phyloP scores from a whole-genome alignment of 1,140 invertebrate genomes.

The Lycorma delicatula region DNA sequence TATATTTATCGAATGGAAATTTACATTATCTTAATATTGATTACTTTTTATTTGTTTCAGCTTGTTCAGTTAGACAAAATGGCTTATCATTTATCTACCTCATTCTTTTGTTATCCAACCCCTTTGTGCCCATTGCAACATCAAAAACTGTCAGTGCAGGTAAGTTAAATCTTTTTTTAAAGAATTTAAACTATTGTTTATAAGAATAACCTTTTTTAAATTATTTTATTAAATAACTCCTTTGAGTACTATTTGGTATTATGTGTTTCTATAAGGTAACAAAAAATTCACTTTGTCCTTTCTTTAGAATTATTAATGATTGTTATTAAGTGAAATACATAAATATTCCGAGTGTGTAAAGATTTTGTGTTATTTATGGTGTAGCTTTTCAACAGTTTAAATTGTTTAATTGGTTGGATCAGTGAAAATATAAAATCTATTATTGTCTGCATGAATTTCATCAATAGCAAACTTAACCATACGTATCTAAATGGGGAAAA shows the following conservation, averaged over 20 bases:
- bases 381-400: too few species aligned
- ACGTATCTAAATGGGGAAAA: too few species aligned
- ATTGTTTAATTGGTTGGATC: too few species aligned
- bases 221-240: too few species aligned
- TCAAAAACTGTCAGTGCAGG: conserved; percentile 44
- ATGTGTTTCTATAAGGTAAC: neutral
- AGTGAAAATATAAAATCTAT: too few species aligned
- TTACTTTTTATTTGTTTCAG: conserved; percentile 46
- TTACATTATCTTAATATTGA: too few species aligned
- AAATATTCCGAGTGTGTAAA: too few species aligned
- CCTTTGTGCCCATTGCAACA: conserved; percentile 67
- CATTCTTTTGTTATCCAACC: conserved; percentile 66
- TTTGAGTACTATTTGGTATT: too few species aligned
- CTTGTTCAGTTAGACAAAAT: conserved; percentile 73
- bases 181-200: neutral
- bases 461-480: too few species aligned
- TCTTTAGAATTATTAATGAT: neutral
- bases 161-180: neutral
- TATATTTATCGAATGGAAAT: too few species aligned
- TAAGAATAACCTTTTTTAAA: neutral
- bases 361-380: too few species aligned
- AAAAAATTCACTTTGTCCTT: neutral
- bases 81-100: conserved; percentile 77
- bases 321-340: neutral
- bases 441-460: too few species aligned